Conservation (phyloP, 2,888 invertebrate genomes). For the Chydorus sphaericus region DNA sequence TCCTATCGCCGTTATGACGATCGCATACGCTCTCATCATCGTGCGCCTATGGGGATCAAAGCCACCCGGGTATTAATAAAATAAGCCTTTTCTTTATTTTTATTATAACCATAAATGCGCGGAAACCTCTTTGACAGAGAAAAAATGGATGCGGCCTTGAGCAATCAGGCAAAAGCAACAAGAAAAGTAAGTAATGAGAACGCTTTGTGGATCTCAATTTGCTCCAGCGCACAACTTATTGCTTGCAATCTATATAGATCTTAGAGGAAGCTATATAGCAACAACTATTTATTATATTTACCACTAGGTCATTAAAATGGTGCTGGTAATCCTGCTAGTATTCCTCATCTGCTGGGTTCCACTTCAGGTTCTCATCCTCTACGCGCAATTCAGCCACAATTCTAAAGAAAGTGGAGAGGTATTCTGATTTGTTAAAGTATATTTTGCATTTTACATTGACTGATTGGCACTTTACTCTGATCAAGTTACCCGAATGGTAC, state of each 20-base stretch:
- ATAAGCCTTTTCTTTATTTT: too few relatives aligned
- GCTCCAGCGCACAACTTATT: too few relatives aligned
- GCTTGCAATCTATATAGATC: not conserved
- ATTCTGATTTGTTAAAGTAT: not conserved
- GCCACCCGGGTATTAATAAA: too few relatives aligned
- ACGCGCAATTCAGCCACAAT: slow-evolving; percentile 13
- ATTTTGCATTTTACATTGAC: not conserved
- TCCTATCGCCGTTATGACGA: slow-evolving; percentile 31
- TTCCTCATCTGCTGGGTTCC: slow-evolving; percentile 24
- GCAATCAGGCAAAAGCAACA: slow-evolving; percentile 11
- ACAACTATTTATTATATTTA: not conserved
- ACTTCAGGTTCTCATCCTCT: slow-evolving; percentile 20
- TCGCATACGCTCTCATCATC: slow-evolving; percentile 31
- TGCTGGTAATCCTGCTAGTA: slow-evolving; percentile 22
- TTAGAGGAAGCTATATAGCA: not conserved
- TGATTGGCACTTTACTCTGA: not conserved
- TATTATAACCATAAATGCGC: too few relatives aligned
- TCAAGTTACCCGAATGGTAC: slow-evolving; percentile 12
- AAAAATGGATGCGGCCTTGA: slow-evolving; percentile 13
- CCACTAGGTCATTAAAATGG: slow-evolving; percentile 21
- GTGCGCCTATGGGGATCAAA: slow-evolving; percentile 28
- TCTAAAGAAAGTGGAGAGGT: slow-evolving; percentile 8
- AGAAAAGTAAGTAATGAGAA: slow-evolving; percentile 14
- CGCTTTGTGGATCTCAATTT: not conserved
- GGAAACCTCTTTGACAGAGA: too few relatives aligned